Evolutionary conservation across 2,113 vertebrate species (phyloP).

Genomic region (Bos taurus): ARS-UCD2.0 NC_037348.1:33317001-33317500

Average conservation of each 20-base stretch:
- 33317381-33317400: neutral
- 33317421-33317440: neutral
- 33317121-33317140: neutral
- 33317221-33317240: neutral
- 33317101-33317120: neutral
- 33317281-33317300: neutral
- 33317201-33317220: neutral
- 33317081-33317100: neutral
- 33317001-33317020: neutral
- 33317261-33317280: neutral
- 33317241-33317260: neutral
- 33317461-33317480: neutral
- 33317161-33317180: neutral
- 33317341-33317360: neutral
- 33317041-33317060: neutral
- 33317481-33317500: neutral
- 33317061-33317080: neutral
- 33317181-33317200: neutral
- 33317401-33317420: neutral
- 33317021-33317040: neutral
- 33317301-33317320: neutral
- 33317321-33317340: neutral
- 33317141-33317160: neutral
- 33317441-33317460: neutral
- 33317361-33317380: neutral